Evolutionary conservation across 2,113 vertebrate species (phyloP).

Genomic region (Pyxicephalus adspersus): DNA sequence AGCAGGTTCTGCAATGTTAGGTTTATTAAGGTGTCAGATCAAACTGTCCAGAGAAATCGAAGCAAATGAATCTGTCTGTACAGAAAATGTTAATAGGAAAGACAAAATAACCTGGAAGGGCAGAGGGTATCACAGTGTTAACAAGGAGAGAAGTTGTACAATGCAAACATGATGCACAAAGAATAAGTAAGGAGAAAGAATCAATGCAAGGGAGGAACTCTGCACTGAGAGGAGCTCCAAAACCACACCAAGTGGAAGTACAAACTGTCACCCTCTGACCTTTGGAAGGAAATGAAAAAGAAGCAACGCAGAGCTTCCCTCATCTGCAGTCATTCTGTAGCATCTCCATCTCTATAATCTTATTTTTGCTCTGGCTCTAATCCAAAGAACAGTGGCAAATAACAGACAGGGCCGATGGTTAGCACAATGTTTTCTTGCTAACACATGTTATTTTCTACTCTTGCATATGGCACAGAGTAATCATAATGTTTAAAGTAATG

Average conservation of each 20-base stretch:
- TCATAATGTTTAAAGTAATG: slow-evolving; percentile 42
- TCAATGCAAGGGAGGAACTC: not conserved
- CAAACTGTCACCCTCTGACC: slow-evolving; percentile 21
- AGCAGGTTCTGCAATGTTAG: slow-evolving; percentile 8
- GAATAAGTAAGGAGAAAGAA: not conserved
- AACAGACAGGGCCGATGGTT: slow-evolving; percentile 14
- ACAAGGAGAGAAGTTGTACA: not conserved
- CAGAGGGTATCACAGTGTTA: not conserved
- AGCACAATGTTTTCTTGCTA: slow-evolving; percentile 32
- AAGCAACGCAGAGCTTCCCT: not conserved
- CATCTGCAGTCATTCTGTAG: slow-evolving; percentile 32
- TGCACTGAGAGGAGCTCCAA: not conserved
- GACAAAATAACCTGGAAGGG: not conserved
- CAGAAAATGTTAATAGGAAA: slow-evolving; percentile 6
- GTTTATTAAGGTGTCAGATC: slow-evolving; percentile 34
- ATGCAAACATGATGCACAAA: not conserved
- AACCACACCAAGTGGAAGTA: slow-evolving; percentile 8
- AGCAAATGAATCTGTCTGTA: slow-evolving; percentile 1
- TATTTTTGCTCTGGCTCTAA: slow-evolving; percentile 21
- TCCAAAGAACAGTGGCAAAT: slow-evolving; percentile 37
- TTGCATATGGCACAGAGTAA: slow-evolving; percentile 36
- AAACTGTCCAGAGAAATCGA: slow-evolving; percentile 10
- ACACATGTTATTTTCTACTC: slow-evolving; percentile 42
- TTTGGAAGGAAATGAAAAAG: slow-evolving; percentile 36
- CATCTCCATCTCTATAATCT: slow-evolving; percentile 29